Percentiles rank a stretch among this genome's conserved stretches.
phyloP scores from a whole-genome alignment of 1,140 invertebrate genomes.

The Drosophila fuyamai region DNA sequence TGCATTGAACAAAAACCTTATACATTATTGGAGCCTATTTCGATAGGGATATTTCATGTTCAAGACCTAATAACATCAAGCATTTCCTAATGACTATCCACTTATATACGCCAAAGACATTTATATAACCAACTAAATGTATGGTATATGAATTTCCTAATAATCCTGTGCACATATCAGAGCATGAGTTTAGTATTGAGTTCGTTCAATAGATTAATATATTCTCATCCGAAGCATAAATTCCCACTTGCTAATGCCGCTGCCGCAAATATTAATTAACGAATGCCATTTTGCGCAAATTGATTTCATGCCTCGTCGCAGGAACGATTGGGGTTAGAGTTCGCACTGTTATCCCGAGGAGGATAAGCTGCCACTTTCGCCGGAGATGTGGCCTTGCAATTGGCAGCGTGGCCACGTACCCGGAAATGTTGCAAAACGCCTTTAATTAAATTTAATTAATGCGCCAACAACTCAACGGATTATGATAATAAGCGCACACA shows the following conservation, averaged over 20 bases:
- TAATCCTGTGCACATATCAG: constrained; percentile 19
- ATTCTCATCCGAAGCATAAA: constrained; percentile 47
- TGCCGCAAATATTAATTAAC: constrained; percentile 73
- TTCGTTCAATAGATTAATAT: constrained; percentile 29
- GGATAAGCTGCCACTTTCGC: not conserved
- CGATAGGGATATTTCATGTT: no score
- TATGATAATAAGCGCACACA: constrained; percentile 83
- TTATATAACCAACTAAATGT: not conserved
- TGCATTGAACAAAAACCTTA: not conserved
- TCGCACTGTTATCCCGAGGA: not conserved
- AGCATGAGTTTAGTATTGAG: constrained; percentile 7
- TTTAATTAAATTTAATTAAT: constrained; percentile 85
- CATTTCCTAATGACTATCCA: not conserved
- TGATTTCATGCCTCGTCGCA: constrained; percentile 53
- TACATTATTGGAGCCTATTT: no score
- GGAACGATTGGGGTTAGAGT: constrained; percentile 24
- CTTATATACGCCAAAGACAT: not conserved
- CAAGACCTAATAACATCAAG: no score
- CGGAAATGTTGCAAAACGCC: constrained; percentile 78
- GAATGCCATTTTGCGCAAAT: constrained; percentile 59
- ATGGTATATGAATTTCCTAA: not conserved
- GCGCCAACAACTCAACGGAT: constrained; percentile 81
- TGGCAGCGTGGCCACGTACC: constrained; percentile 70
- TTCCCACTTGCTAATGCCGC: constrained; percentile 52
- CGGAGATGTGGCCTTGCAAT: constrained; percentile 51